These are phyloP conservation scores for Pelvicachromis taeniatus DNA, from an alignment of 2,113 vertebrate genomes.

Conservation along the genomic window DNA sequence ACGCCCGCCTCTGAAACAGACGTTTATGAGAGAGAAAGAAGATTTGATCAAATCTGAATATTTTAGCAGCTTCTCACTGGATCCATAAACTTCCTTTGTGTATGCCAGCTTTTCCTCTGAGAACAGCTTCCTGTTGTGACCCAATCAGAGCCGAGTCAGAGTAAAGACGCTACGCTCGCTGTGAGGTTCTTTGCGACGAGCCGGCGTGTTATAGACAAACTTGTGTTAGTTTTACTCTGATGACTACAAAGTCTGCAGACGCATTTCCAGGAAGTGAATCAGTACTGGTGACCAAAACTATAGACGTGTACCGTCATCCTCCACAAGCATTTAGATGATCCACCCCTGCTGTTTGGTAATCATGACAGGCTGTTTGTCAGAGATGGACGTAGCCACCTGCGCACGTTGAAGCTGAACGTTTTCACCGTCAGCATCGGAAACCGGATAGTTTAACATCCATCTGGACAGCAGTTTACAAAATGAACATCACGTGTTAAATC, in stretches of 20 bases:
- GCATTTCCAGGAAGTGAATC: not conserved
- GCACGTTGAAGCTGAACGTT: not conserved
- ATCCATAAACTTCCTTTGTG: not conserved
- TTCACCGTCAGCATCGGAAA: not conserved
- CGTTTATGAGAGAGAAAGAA: not conserved
- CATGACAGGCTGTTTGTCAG: not conserved
- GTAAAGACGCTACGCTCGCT: not conserved
- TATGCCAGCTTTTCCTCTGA: not conserved
- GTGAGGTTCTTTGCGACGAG: accelerated
- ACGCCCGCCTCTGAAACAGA: not conserved
- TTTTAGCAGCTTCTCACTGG: not conserved
- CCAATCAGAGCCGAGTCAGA: not conserved
- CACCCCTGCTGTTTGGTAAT: too few species aligned
- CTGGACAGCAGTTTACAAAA: not conserved
- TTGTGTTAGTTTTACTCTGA: not conserved
- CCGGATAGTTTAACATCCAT: not conserved
- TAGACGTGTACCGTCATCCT: not conserved
- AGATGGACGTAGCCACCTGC: not conserved
- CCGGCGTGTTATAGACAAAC: not conserved
- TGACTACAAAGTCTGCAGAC: not conserved
- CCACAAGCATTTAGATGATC: not conserved
- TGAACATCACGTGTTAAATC: not conserved
- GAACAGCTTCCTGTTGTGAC: not conserved
- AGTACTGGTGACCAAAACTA: not conserved
- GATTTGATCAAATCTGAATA: not conserved